Evolutionary conservation across 2,888 invertebrate genomes (phyloP), one percentile per base, ranked within the genome.

Genomic region (Melieria omissa): DNA sequence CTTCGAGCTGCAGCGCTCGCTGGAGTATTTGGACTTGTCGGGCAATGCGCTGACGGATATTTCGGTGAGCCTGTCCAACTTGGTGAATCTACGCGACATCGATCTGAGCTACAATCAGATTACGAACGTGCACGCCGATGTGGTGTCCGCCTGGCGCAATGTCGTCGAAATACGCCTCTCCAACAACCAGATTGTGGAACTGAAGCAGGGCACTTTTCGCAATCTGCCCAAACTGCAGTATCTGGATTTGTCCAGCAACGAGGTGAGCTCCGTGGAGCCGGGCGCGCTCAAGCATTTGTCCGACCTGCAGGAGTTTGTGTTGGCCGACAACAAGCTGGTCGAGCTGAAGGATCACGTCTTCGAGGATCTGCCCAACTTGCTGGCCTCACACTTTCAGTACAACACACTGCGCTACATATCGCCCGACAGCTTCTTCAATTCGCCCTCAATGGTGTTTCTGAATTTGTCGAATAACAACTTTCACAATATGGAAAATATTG

Each of bases 391-490:
- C 83, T 86, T 95, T 62, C 95, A 95, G 86, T 93, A 95, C 79
- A 95, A 96, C 83, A 89, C 91, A 66, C 86, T 95, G 66, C 90
- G 91, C 78, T 92, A 90, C 79, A 92, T 95, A 75, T 92, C 93
- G 0, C 88, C 89, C 45, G 90, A 91, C 77, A 93, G 94, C 4
- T 95, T 96, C 83, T 91, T 92, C 76, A 91, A 92, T 79, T 90
- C 94, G 41, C 93, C 94, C 0, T 91, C 93, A 64, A 88, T 96
- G 69, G 90, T 95, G 71, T 92, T 94, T 84, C 88, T 96, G 65
- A 96, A 96, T 88, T 86, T 96, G 75, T 95, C 95, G 78, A 90
- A 92, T 80, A 96, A 96, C 87, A 91, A 93, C 78, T 88, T 97
- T 71, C 89, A 90, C 5, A 91, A 89, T 67, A 88, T 96, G 80